Evolutionary conservation across 1,140 invertebrate species (phyloP).

Genomic region (Rhopalosiphum padi): DNA sequence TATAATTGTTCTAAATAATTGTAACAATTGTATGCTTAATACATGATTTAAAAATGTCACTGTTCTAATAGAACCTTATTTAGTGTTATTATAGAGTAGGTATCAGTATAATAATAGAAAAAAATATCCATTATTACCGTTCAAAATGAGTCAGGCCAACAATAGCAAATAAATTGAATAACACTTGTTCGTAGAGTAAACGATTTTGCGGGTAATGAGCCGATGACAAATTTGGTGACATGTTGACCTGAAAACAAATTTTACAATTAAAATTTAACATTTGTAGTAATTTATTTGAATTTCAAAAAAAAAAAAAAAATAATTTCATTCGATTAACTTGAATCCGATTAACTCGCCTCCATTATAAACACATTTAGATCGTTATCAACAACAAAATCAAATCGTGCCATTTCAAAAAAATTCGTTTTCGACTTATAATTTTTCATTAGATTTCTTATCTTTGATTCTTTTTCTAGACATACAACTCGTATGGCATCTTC

Average conservation of each 20-base stretch:
- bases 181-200: conserved; percentile 89
- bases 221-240: conserved; percentile 96
- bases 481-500: conserved; percentile 79
- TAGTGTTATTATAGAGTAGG: neutral
- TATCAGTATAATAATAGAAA: neutral
- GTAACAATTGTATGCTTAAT: neutral
- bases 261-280: neutral
- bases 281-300: neutral
- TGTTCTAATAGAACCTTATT: neutral
- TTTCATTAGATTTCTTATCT: conserved; percentile 69
- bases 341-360: conserved; percentile 70
- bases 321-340: neutral
- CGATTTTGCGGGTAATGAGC: conserved; percentile 89
- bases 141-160: conserved; percentile 73
- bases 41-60: neutral
- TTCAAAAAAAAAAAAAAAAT: neutral
- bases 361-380: conserved; percentile 86
- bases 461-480: conserved; percentile 77
- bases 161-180: conserved; percentile 84
- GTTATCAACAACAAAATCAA: conserved; percentile 92
- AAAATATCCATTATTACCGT: neutral
- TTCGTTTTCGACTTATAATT: conserved; percentile 71
- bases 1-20: neutral
- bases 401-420: conserved; percentile 94
- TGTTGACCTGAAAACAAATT: conserved; percentile 76